Percentiles rank a stretch among this genome's conserved stretches.
phyloP scores from a whole-genome alignment of 2,888 invertebrate genomes.

The Colletes collaris region DNA sequence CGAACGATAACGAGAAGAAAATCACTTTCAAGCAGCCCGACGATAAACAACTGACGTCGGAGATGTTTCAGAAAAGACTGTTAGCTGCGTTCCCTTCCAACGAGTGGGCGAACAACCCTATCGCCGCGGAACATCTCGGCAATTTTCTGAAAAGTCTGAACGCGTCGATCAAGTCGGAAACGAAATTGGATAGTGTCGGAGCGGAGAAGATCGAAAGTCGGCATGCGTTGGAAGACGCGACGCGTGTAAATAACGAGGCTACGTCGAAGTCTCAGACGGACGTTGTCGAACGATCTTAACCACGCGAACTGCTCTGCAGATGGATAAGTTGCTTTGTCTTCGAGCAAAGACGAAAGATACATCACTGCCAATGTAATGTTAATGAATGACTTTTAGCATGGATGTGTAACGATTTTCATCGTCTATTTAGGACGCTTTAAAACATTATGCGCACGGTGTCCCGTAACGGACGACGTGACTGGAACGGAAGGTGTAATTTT shows the following conservation, averaged over 20 bases:
- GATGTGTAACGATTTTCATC: slow-evolving; percentile 41
- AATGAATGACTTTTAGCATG: slow-evolving; percentile 30
- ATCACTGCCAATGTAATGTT: slow-evolving; percentile 51
- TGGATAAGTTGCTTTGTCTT: slow-evolving; percentile 2
- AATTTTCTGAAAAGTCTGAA: slow-evolving; percentile 73
- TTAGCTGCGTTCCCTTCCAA: slow-evolving; percentile 73
- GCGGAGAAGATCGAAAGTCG: slow-evolving; percentile 50
- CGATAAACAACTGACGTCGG: slow-evolving; percentile 65
- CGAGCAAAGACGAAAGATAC: slow-evolving; percentile 4
- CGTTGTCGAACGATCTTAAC: slow-evolving; percentile 43
- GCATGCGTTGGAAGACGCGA: slow-evolving; percentile 10
- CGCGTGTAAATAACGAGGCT: slow-evolving; percentile 39
- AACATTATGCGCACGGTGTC: not conserved
- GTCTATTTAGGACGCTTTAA: slow-evolving; percentile 23
- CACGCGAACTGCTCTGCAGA: not conserved
- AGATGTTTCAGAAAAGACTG: slow-evolving; percentile 71
- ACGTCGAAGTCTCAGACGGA: slow-evolving; percentile 42
- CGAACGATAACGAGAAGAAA: slow-evolving; percentile 39
- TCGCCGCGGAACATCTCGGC: slow-evolving; percentile 72
- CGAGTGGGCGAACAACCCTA: slow-evolving; percentile 73
- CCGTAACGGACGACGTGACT: not conserved
- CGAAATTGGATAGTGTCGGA: slow-evolving; percentile 45
- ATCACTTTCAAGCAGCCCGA: slow-evolving; percentile 34
- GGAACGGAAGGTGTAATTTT: too few species aligned
- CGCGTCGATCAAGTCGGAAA: slow-evolving; percentile 64